phyloP scores from a whole-genome alignment of 2,888 invertebrate genomes.

The Xestia xanthographa region DNA sequence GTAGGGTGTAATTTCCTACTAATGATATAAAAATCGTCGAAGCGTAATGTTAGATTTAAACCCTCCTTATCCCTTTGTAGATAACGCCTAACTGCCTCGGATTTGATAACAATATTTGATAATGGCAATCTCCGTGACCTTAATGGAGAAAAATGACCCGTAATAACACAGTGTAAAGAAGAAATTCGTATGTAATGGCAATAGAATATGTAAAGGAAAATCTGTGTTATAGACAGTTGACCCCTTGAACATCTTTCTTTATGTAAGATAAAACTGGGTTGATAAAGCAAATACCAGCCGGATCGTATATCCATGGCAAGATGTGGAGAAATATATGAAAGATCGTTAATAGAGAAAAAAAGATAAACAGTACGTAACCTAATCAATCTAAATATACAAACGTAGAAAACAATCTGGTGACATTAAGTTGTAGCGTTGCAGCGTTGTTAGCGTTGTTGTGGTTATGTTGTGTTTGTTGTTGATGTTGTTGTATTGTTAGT shows the following conservation, averaged over 20 bases:
- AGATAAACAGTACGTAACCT: neutral
- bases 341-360: neutral
- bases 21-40: slow-evolving; percentile 14
- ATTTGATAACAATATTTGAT: slow-evolving; percentile 2
- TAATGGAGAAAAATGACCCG: neutral
- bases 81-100: neutral
- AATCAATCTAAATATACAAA: neutral
- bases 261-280: slow-evolving; percentile 18
- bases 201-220: neutral
- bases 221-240: neutral
- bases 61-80: neutral
- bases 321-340: neutral
- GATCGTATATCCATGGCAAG: neutral
- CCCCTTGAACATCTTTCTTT: neutral
- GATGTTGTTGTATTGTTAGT: no score
- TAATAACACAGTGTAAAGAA: neutral
- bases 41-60: neutral
- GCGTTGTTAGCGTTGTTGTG: no score
- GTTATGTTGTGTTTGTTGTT: no score
- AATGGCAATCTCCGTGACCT: neutral
- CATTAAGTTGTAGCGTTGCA: neutral
- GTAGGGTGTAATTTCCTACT: neutral
- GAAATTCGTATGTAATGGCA: neutral
- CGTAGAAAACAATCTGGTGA: neutral
- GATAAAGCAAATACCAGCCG: neutral